Percentiles rank a stretch among this genome's conserved stretches.
These are phyloP conservation scores for Tetranychus cinnabarinus DNA, from an alignment of 1,140 invertebrate species.

Conservation along the genomic window DNA sequence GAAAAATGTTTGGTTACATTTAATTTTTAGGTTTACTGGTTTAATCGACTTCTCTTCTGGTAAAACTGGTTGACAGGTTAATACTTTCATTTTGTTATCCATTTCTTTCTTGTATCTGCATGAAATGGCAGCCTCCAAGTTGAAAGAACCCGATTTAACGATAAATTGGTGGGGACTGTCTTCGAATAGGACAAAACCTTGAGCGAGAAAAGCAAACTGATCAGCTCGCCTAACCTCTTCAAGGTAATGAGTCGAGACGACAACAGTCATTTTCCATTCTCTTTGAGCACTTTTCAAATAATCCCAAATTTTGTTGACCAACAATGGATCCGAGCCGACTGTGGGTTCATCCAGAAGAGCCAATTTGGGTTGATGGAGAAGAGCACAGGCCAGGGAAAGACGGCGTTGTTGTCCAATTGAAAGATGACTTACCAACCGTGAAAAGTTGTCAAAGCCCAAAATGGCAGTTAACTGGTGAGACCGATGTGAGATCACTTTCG, in stretches of 20 bases:
- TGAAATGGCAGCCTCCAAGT: not conserved
- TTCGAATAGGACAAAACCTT: conserved; percentile 1
- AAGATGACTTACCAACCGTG: no score
- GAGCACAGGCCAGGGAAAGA: conserved; percentile 69
- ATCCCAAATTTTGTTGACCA: no score
- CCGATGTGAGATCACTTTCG: no score
- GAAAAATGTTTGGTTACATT: no score
- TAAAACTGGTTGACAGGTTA: no score
- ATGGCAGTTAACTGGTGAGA: no score
- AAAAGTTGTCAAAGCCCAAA: no score
- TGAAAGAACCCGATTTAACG: not conserved
- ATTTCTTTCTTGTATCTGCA: no score
- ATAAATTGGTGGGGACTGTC: not conserved
- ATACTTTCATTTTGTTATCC: no score
- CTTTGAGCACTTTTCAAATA: conserved; percentile 19
- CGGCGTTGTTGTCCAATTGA: conserved; percentile 64
- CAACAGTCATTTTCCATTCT: conserved; percentile 17
- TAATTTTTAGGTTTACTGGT: no score
- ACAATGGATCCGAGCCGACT: no score
- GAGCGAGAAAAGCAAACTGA: conserved; percentile 11
- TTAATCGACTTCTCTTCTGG: no score
- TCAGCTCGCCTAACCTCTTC: conserved; percentile 21
- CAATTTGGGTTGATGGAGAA: conserved; percentile 56
- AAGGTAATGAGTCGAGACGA: conserved; percentile 24
- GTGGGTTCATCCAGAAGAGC: conserved; percentile 19